These are phyloP conservation scores for Synaphobranchus kaupii DNA, from an alignment of 2,797 vertebrate genomes.

Conservation along the genomic window DNA sequence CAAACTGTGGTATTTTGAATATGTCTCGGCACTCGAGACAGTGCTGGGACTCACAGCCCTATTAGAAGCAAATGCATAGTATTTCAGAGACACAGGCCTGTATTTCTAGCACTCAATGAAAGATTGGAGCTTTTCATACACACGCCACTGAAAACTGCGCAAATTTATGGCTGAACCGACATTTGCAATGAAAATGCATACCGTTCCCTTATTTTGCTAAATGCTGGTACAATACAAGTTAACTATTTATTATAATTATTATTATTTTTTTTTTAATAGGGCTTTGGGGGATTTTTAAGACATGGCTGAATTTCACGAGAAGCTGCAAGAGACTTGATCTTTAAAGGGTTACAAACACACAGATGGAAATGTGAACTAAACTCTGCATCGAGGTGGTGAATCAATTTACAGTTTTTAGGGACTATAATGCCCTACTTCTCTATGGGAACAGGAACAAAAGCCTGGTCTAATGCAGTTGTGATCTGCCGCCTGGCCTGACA, in stretches of 20 bases:
- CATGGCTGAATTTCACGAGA: neutral
- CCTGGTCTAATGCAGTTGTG: neutral
- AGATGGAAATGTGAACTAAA: neutral
- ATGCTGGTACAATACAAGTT: neutral
- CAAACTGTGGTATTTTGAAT: no score
- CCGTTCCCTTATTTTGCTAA: neutral
- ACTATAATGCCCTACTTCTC: neutral
- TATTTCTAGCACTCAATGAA: neutral
- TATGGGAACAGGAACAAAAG: neutral
- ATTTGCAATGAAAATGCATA: neutral
- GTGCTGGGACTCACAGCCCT: neutral
- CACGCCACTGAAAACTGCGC: neutral
- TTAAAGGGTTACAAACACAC: neutral
- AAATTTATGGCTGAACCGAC: neutral
- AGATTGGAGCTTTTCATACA: neutral
- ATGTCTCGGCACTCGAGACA: neutral
- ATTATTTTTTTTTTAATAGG: neutral
- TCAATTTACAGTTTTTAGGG: neutral
- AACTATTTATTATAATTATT: neutral
- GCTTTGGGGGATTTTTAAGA: neutral
- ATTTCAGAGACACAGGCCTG: conserved; percentile 4
- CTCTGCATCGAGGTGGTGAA: neutral
- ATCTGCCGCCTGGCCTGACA: conserved; percentile 3
- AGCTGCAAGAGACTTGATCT: neutral
- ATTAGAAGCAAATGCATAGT: neutral